These are phyloP conservation scores for Diadromus collaris DNA, from an alignment of 2,888 invertebrate genomes.

Conservation along the genomic window DNA sequence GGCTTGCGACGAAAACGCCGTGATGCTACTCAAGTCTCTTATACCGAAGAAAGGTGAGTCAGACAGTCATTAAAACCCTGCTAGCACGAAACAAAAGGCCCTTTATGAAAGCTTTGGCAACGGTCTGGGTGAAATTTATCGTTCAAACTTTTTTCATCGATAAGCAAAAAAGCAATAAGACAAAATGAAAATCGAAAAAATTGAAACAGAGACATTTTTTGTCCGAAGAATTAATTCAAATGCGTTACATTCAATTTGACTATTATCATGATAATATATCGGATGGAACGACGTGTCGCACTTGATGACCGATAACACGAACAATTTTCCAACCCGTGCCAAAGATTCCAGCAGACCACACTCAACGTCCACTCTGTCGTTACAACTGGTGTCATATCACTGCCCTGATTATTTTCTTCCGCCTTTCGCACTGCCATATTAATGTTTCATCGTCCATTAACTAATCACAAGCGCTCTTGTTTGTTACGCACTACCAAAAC, in stretches of 20 bases:
- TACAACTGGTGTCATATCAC: slow-evolving; percentile 28
- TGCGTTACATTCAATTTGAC: not conserved
- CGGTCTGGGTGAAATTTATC: slow-evolving; percentile 18
- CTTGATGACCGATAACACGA: not conserved
- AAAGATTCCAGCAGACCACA: slow-evolving; percentile 26
- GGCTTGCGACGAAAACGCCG: slow-evolving; percentile 99
- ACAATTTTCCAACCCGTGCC: slow-evolving; percentile 39
- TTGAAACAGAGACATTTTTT: not conserved
- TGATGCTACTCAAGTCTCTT: slow-evolving; percentile 97
- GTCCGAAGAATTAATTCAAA: not conserved
- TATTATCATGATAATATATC: not conserved
- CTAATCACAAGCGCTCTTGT: slow-evolving; percentile 73
- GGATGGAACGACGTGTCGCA: not conserved
- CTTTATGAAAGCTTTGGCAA: slow-evolving; percentile 32
- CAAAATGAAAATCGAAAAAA: not conserved
- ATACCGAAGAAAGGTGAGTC: slow-evolving; percentile 98
- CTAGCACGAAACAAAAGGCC: slow-evolving; percentile 40
- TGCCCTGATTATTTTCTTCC: slow-evolving; percentile 64
- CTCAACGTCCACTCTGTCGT: slow-evolving; percentile 20
- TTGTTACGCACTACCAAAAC: slow-evolving; percentile 52
- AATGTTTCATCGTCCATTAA: slow-evolving; percentile 74
- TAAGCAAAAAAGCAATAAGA: not conserved
- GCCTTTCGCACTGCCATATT: slow-evolving; percentile 79
- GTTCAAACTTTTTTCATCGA: not conserved
- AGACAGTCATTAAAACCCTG: slow-evolving; percentile 60